Conservation (phyloP, 2,797 vertebrate genomes). For the Brotula barbata region DNA sequence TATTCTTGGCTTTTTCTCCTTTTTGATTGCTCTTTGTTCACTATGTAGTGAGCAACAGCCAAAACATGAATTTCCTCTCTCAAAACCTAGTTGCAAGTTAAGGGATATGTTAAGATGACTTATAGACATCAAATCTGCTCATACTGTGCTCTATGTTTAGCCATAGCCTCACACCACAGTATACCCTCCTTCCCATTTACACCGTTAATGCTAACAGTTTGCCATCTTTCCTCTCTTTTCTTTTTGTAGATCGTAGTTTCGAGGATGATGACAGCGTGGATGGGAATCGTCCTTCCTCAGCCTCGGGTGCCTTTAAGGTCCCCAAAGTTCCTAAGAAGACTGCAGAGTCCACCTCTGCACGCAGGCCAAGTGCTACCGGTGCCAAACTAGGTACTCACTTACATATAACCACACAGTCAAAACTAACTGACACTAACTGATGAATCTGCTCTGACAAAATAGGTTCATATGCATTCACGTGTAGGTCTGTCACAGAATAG, state of each 20-base stretch:
- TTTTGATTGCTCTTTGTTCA: conserved; percentile 9
- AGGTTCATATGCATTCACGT: too few species aligned
- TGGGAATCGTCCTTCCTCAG: conserved; percentile 89
- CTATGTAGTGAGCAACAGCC: background rate
- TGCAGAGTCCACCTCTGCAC: conserved; percentile 84
- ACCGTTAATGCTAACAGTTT: conserved; percentile 8
- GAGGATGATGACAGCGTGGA: conserved; percentile 98
- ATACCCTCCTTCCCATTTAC: background rate
- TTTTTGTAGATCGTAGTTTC: conserved; percentile 90
- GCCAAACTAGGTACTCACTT: conserved; percentile 86
- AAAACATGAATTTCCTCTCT: too few species aligned
- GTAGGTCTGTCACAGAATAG: too few species aligned
- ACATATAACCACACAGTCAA: conserved; percentile 8
- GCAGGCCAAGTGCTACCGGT: conserved; percentile 88
- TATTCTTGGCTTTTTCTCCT: conserved; percentile 15
- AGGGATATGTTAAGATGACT: too few species aligned
- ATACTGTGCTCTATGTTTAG: background rate
- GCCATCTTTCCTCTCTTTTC: background rate
- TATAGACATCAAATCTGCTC: too few species aligned
- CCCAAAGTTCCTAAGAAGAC: conserved; percentile 92
- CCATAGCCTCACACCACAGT: background rate
- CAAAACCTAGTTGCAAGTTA: too few species aligned
- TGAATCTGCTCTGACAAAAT: background rate
- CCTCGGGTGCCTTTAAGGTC: conserved; percentile 92
- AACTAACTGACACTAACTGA: background rate